These are phyloP conservation scores for Rhagonycha fulva DNA, from an alignment of 2,888 invertebrate species.

Conservation along the genomic window DNA sequence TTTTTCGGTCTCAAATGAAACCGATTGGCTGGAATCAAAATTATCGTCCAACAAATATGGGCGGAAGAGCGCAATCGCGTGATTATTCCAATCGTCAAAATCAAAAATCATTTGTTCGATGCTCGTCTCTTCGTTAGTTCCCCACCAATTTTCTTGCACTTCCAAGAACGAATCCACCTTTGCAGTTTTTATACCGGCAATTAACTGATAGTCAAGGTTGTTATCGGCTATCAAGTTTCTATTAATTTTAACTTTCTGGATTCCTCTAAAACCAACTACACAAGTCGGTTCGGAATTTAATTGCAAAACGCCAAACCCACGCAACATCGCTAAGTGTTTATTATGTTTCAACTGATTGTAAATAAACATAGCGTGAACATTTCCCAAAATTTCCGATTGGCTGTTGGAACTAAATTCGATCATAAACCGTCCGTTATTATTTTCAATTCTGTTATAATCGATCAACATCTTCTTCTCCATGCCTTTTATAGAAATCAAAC, in stretches of 20 bases:
- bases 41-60: constrained; percentile 84
- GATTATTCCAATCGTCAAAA: constrained; percentile 99
- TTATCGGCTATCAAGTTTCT: constrained; percentile 88
- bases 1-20: constrained; percentile 64
- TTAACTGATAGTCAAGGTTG: constrained; percentile 81
- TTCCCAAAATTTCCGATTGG: constrained; percentile 89
- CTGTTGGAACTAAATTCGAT: constrained; percentile 88
- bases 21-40: constrained; percentile 77
- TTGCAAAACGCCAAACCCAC: constrained; percentile 50
- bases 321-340: constrained; percentile 51
- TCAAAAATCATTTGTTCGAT: constrained; percentile 91
- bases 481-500: constrained; percentile 81
- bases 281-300: constrained; percentile 68
- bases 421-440: constrained; percentile 82
- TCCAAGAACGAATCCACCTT: constrained; percentile 85
- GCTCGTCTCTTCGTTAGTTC: constrained; percentile 70
- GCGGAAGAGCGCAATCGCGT: constrained; percentile 87
- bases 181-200: constrained; percentile 91
- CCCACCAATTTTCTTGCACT: constrained; percentile 97
- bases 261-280: constrained; percentile 89
- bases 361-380: constrained; percentile 78
- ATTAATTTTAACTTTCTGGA: constrained; percentile 90
- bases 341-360: constrained; percentile 80
- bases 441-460: constrained; percentile 76
- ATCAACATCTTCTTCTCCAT: constrained; percentile 96